Base-by-base conservation (phyloP, 2,113 vertebrate species). In the Apistogramma diplotaenia region DNA sequence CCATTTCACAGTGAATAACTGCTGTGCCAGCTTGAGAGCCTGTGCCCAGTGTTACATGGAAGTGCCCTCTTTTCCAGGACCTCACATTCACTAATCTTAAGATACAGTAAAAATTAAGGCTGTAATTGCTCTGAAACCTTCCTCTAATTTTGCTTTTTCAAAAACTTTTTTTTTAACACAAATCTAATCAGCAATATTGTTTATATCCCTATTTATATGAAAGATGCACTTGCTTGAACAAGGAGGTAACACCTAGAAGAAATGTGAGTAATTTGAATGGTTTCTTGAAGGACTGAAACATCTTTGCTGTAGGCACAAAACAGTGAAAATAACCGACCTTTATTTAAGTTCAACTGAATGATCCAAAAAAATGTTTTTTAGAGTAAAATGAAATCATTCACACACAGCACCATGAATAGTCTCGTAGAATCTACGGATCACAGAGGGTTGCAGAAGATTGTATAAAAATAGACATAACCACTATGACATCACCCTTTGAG, bases 1-100 rank as follows among this genome's bases (percentile, higher is more conserved):
- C 79, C 79, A 49, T 40, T 79, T 84, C 78, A 59, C 76, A 60
- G 53, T 25, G 58, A 85, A 81, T 74, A 57, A 79, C 58, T 23
- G 53, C 35, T 31, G 79, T 80, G 72, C 56, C 46, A 53, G 15
- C 40, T 53, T 8, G 18, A 77, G 40, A 83, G 35, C 3, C 16
- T 61, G 51, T 8, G 60, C 60, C 40, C 62, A 1, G 79, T 16
- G 67, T 55, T 61, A 80, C 67, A 85, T 62, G 56, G 74, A 79
- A 31, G 76, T 23, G 57, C 58, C 21, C 78, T 81, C n/a, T 12
- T 21, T 1, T 62, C n/a, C 58, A 46, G 31, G 8, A 37, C 40
- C 27, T 16, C n/a, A 43, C 21, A 53, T 82, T 65, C 53, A 58
- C 23, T 11, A 40, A 67, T 53, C 43, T 23, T n/a, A n/a, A 29